A percentile compares a stretch with the other conserved stretches of the same genome.
phyloP scores from a whole-genome alignment of 53 echinoderm and acorn worm species.

The Holothuria leucospilota region DNA sequence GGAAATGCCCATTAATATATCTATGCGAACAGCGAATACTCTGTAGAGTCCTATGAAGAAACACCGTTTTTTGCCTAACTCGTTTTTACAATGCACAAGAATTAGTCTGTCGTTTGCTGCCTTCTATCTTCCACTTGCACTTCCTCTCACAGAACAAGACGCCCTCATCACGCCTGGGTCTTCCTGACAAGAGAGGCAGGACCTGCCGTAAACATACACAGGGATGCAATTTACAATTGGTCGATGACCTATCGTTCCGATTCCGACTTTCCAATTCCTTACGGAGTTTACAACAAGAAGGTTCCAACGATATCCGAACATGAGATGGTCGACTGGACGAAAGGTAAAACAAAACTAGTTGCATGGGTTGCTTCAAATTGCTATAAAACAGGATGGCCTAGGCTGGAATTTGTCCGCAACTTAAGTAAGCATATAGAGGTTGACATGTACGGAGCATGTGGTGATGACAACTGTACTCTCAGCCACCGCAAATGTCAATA shows the following conservation, averaged over 20 bases:
- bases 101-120: no score
- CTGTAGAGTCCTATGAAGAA: no score
- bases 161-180: no score
- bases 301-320: slow-evolving; percentile 8
- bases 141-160: no score
- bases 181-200: no score
- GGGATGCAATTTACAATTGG: slow-evolving; percentile 51
- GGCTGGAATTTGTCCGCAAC: slow-evolving; percentile 45
- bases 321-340: slow-evolving; percentile 46
- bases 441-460: slow-evolving; percentile 48
- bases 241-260: slow-evolving; percentile 67
- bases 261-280: slow-evolving; percentile 65
- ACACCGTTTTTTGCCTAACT: no score
- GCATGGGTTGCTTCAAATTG: slow-evolving; percentile 66
- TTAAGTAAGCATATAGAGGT: slow-evolving; percentile 52
- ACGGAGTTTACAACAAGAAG: slow-evolving; percentile 48
- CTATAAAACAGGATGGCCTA: slow-evolving; percentile 49
- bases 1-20: no score
- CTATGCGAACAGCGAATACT: no score
- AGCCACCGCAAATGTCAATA: not conserved
- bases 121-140: no score
- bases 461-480: slow-evolving; percentile 23
- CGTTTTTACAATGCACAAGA: no score
- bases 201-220: no score
- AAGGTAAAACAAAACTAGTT: slow-evolving; percentile 55